These are phyloP conservation scores for Rotaria magnacalcarata DNA, from an alignment of 2,888 invertebrate species.

Conservation along the genomic window DNA sequence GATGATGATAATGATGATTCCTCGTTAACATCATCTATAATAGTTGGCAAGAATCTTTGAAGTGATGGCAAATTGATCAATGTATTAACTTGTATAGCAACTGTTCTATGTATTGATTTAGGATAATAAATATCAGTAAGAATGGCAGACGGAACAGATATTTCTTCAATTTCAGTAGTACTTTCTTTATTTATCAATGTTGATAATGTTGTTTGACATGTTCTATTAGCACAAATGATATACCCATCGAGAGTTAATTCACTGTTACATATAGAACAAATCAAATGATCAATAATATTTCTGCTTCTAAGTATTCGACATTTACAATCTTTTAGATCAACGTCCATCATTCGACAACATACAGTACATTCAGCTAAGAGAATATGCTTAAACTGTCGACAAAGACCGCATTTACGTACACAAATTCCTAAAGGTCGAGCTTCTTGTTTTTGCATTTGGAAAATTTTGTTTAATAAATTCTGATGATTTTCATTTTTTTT, in stretches of 20 bases:
- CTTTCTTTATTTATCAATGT: background rate
- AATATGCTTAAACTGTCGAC: slow-evolving; percentile 23
- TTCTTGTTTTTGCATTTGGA: background rate
- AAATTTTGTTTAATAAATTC: background rate
- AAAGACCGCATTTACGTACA: background rate
- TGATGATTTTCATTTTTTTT: background rate
- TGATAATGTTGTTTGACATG: slow-evolving; percentile 26
- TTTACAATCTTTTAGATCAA: slow-evolving; percentile 22
- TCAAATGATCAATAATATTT: background rate
- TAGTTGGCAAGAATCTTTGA: background rate
- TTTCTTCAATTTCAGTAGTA: background rate
- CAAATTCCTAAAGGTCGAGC: slow-evolving; percentile 12
- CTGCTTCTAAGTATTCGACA: background rate
- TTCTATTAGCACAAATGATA: slow-evolving; percentile 21
- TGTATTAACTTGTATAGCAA: slow-evolving; percentile 12
- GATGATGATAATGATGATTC: background rate
- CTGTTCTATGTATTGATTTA: background rate
- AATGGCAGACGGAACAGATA: background rate
- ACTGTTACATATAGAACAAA: slow-evolving; percentile 7
- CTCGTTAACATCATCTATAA: background rate
- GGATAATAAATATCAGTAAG: background rate
- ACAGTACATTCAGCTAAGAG: slow-evolving; percentile 5
- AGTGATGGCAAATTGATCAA: background rate
- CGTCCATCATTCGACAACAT: slow-evolving; percentile 27
- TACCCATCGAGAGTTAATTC: background rate